Evolutionary conservation across 2,113 vertebrate genomes (phyloP).

Genomic region (Oryzias woworae): DNA sequence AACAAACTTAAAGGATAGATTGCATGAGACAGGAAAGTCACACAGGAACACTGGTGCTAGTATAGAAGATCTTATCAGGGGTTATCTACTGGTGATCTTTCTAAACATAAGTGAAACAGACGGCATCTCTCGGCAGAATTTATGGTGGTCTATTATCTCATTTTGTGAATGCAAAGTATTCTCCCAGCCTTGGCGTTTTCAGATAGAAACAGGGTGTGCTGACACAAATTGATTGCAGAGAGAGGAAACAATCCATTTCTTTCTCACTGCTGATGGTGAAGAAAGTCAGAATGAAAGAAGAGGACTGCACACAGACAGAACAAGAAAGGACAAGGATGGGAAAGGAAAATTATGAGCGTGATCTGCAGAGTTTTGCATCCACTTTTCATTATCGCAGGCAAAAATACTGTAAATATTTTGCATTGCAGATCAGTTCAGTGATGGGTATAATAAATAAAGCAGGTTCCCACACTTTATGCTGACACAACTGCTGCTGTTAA

Average conservation of each 20-base stretch:
- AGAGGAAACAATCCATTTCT: constrained; percentile 66
- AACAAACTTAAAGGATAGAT: constrained; percentile 9
- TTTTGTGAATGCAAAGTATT: constrained; percentile 66
- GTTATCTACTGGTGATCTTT: constrained; percentile 50
- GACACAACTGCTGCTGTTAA: constrained; percentile 5
- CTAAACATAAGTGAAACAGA: constrained; percentile 55
- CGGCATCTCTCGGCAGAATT: constrained; percentile 51
- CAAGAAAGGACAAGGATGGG: neutral
- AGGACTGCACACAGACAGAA: constrained; percentile 9
- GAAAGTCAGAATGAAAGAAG: constrained; percentile 32
- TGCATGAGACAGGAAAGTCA: constrained; percentile 8
- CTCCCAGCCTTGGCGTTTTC: constrained; percentile 48
- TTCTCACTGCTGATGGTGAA: constrained; percentile 57
- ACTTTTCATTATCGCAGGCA: constrained; percentile 62
- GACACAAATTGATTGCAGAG: constrained; percentile 72
- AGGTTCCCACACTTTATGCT: constrained; percentile 21
- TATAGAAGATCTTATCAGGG: constrained; percentile 52
- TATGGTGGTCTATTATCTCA: constrained; percentile 62
- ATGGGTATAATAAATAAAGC: constrained; percentile 35
- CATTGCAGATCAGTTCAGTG: constrained; percentile 54
- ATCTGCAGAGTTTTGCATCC: constrained; percentile 32
- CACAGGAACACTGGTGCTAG: constrained; percentile 12
- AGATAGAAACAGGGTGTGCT: constrained; percentile 53
- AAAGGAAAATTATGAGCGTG: constrained; percentile 20
- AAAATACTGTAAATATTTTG: constrained; percentile 56